Base-by-base conservation (phyloP, 2,113 vertebrate genomes). In the Callorhinus ursinus region DNA sequence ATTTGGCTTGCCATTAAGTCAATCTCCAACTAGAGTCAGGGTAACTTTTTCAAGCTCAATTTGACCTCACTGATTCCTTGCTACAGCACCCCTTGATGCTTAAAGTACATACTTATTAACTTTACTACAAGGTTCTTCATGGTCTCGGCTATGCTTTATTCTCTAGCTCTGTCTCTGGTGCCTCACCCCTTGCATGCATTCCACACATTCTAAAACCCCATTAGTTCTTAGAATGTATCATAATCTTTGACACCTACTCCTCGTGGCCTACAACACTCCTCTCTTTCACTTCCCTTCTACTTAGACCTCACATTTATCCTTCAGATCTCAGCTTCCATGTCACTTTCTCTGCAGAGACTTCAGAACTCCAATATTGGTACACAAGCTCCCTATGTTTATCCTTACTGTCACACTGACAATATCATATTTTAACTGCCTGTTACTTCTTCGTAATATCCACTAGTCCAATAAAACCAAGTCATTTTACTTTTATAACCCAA, bases 381-480 rank as follows among this genome's bases (percentile, higher is more conserved):
- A 65, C 39, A 85, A 86, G 11, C 10, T 88, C n/a, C n/a, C 79
- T 85, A 42, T 42, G 72, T 83, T 85, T 80, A 91, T 36, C 46
- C 36, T 79, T 72, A 83, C n/a, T 65, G 36, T 77, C 42, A 89
- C 26, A 49, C 42, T 93, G 55, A 85, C 16, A 51, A 26, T 81
- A 86, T 18, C 7, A 24, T 74, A 93, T 57, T 95, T 96, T 88
- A 93, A 86, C 49, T 46, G 31, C 31, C 72, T 79, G 26, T n/a
- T 93, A 86, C 74, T 69, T 95, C 51, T 94, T 89, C 71, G 74
- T 36, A 89, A 97, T 77, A 46, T 51, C 42, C 36, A 77, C 51
- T 57, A 86, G 42, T 85, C 88, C 36, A 92, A 92, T 26, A 90
- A 86, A 94, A 94, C 46, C 85, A 42, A 89, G 31, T 92, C 42